Evolutionary conservation across 2,888 invertebrate species (phyloP).

Genomic region (Metopia argyrocephala): DNA sequence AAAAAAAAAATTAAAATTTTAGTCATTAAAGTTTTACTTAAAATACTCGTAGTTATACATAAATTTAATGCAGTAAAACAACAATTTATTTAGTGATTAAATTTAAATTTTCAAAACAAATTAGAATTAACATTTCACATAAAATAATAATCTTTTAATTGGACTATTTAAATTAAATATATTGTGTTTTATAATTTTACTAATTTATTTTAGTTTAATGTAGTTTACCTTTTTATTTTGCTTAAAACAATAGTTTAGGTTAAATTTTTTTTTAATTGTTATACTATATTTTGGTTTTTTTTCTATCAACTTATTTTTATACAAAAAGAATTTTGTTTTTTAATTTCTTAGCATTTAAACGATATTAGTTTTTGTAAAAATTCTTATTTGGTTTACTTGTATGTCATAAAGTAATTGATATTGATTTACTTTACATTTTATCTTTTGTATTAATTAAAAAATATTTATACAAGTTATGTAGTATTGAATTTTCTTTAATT

Average conservation of each 20-base stretch:
- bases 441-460: background rate
- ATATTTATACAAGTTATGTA: too few relatives aligned
- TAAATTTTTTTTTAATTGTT: background rate
- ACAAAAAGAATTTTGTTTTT: background rate
- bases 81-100: too few relatives aligned
- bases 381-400: background rate
- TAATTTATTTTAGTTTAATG: background rate
- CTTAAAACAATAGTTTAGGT: background rate
- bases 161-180: background rate
- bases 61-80: too few relatives aligned
- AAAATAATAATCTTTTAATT: background rate
- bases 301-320: background rate
- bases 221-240: background rate
- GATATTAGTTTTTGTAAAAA: background rate
- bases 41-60: background rate
- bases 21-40: background rate
- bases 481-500: too few relatives aligned
- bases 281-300: background rate
- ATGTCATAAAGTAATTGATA: background rate
- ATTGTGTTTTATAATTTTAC: background rate
- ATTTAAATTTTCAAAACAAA: background rate
- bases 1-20: background rate
- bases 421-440: background rate
- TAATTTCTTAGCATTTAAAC: background rate
- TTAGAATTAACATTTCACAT: background rate